Evolutionary conservation across 2,888 invertebrate genomes (phyloP).

Genomic region (Deroplatys truncata): DNA sequence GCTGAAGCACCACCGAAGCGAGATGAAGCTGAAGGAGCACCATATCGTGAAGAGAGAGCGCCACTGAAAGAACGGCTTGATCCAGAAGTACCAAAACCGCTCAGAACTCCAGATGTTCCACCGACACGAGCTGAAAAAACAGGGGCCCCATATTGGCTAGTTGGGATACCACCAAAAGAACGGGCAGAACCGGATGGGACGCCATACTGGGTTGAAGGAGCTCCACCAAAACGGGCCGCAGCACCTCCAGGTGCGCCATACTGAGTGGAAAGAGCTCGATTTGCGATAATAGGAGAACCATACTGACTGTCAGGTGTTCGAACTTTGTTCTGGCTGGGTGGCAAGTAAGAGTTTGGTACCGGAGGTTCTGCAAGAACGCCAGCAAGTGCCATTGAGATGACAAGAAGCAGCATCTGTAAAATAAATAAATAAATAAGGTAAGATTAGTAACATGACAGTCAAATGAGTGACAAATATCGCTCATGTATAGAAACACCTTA

Average conservation of each 20-base stretch:
- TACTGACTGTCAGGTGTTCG: slow-evolving; percentile 23
- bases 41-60: slow-evolving; percentile 15
- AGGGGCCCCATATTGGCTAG: slow-evolving; percentile 19
- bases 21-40: slow-evolving; percentile 6
- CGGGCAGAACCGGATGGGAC: slow-evolving; percentile 5
- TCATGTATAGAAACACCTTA: no score
- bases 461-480: no score
- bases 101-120: neutral
- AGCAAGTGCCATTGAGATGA: no score
- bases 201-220: slow-evolving; percentile 26
- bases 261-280: slow-evolving; percentile 31
- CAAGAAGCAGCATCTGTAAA: no score
- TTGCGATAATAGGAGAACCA: slow-evolving; percentile 20
- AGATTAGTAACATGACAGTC: no score
- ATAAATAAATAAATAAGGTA: no score
- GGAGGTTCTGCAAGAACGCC: no score
- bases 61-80: neutral
- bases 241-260: slow-evolving; percentile 34
- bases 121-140: neutral
- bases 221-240: neutral
- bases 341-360: no score
- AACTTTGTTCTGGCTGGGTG: no score
- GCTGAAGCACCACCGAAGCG: neutral
- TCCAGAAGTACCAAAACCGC: neutral
- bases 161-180: slow-evolving; percentile 19